Percentiles rank a stretch among this genome's conserved stretches.
Conservation (phyloP, 2,797 vertebrate species). For the Nyctalus aviator region DNA sequence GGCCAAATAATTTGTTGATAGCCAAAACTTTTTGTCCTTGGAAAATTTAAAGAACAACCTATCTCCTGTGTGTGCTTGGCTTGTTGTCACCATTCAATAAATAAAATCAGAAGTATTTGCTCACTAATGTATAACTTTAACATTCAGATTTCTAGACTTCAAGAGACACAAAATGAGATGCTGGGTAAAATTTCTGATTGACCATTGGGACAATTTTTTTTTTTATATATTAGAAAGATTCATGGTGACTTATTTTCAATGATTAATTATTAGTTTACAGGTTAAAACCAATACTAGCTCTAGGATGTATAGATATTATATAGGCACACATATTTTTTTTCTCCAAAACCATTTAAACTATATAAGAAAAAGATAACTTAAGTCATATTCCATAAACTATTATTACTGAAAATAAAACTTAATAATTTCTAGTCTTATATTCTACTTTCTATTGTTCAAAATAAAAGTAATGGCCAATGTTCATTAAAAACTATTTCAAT, state of each 20-base stretch:
- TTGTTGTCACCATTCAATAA: constrained; percentile 66
- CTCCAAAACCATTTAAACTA: not conserved
- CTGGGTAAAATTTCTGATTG: constrained; percentile 28
- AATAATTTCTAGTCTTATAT: constrained; percentile 15
- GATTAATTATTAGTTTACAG: constrained; percentile 11
- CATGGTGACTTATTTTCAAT: constrained; percentile 36
- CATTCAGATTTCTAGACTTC: constrained; percentile 80
- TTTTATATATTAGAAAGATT: constrained; percentile 27
- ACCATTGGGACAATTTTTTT: not conserved
- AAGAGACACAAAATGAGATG: not conserved
- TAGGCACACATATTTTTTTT: constrained; percentile 34
- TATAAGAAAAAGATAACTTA: constrained; percentile 4
- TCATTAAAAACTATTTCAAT: constrained; percentile 25
- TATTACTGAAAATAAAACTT: not conserved
- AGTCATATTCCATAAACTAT: not conserved
- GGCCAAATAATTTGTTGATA: constrained; percentile 82
- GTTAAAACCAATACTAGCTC: not conserved
- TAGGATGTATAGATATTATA: not conserved
- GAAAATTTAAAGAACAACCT: constrained; percentile 82
- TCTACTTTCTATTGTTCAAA: constrained; percentile 10
- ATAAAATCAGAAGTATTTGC: constrained; percentile 73
- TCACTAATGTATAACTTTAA: constrained; percentile 62
- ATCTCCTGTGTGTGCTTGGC: constrained; percentile 48
- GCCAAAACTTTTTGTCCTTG: constrained; percentile 82
- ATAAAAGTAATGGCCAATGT: constrained; percentile 2